Evolutionary conservation across 2,888 invertebrate genomes (phyloP).

Genomic region (Harpagoxenus sublaevis): DNA sequence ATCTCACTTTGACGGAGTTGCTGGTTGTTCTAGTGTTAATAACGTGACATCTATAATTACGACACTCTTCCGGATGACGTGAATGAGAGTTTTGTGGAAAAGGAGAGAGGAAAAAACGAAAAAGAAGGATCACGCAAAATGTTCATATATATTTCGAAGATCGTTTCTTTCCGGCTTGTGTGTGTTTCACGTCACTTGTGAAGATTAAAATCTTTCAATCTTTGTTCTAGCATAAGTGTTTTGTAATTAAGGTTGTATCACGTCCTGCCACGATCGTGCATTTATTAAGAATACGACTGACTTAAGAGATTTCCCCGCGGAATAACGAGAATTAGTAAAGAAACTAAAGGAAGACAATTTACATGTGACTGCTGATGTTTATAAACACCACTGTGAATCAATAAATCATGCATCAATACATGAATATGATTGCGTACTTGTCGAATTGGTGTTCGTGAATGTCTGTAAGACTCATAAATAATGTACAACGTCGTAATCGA

Average conservation of each 20-base stretch:
- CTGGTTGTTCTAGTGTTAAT: background rate
- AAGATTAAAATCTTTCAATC: constrained; percentile 48
- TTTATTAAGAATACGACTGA: constrained; percentile 5
- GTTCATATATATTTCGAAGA: background rate
- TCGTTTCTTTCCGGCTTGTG: background rate
- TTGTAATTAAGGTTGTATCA: constrained; percentile 21
- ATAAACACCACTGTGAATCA: background rate
- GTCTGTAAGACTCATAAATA: background rate
- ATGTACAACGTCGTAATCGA: background rate
- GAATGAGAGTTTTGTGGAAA: constrained; percentile 14
- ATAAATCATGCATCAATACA: background rate
- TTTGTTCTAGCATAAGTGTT: background rate
- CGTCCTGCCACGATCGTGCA: background rate
- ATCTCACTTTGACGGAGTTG: background rate
- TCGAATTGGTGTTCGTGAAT: background rate
- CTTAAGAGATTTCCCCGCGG: background rate
- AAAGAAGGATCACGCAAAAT: background rate
- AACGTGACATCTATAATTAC: background rate
- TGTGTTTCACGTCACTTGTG: constrained; percentile 43
- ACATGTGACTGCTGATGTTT: background rate
- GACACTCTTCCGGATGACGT: constrained; percentile 78
- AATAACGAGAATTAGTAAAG: background rate
- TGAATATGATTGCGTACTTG: background rate
- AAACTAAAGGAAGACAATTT: background rate
- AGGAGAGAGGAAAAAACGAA: background rate